Evolutionary conservation across 2,797 vertebrate genomes (phyloP), one percentile per base, ranked within the genome.

Genomic region (Cryptoblepharus egeriae): DNA sequence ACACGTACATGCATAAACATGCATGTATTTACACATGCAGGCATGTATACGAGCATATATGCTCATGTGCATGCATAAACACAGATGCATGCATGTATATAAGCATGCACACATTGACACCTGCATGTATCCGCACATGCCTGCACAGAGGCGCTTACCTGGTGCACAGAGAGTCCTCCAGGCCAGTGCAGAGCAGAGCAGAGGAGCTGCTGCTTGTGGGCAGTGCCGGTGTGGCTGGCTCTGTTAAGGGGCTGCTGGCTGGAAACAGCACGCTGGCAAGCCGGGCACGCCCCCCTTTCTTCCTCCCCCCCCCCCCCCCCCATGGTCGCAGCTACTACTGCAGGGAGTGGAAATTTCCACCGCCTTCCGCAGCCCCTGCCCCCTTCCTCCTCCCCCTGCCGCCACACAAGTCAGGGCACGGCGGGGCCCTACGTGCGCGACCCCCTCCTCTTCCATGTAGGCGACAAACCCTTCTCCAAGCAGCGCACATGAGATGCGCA

Each of bases 281-380:
- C 15, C 13, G 8, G 57, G n/a, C 68, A 3, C 57, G 26, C 77
- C 49, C 68, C 49, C 61, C 39, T 57, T 3, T 7, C 26, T 20
- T 57, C 26, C n/a, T 13, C 8, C 13, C 49, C 75, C 60, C 1
- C 3, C 2, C 28, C 24, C 42, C 68, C 8, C 39, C 22, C 32
- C 3, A 72, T 37, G 7, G 68, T 69, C 5, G 79, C 71, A 45
- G 79, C 71, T 55, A 28, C 68, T 85, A 88, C 88, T 82, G 90
- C 91, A 91, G 87, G 79, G 84, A 91, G 90, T 91, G 91, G 90
- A 90, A 92, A 87, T 90, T 92, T 92, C 91, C 91, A 91, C 87
- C 64, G 80, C 76, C 71, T 45, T 82, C 83, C 76, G 80, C 88
- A 8, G 45, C 35, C 49, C 37, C 70, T 5, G 1, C 10, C 3